A percentile compares a stretch with the other conserved stretches of the same genome.
Conservation (phyloP, 1,140 invertebrate genomes). For the Leptestheria dahalacensis region DNA sequence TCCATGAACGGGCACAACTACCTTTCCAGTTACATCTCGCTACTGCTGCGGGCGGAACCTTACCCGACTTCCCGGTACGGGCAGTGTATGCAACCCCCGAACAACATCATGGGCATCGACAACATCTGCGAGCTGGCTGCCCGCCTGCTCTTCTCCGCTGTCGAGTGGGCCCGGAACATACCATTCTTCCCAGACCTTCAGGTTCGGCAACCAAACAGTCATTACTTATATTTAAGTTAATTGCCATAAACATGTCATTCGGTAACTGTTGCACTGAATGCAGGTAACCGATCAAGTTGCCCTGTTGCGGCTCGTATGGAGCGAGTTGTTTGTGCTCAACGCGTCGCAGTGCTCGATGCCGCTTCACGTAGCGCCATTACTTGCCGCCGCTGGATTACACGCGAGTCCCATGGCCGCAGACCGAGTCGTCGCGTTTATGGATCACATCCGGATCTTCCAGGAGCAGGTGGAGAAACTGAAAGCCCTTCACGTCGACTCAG, state of each 20-base stretch:
- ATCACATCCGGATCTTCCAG: slow-evolving; percentile 92
- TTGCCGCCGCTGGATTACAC: slow-evolving; percentile 85
- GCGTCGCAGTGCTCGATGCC: slow-evolving; percentile 97
- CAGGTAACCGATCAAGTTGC: slow-evolving; percentile 67
- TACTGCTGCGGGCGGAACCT: slow-evolving; percentile 85
- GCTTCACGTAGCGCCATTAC: slow-evolving; percentile 79
- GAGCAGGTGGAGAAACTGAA: slow-evolving; percentile 86
- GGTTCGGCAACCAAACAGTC: slow-evolving; percentile 20
- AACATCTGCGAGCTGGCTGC: slow-evolving; percentile 96
- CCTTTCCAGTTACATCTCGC: slow-evolving; percentile 87
- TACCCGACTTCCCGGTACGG: slow-evolving; percentile 88
- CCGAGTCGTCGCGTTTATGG: slow-evolving; percentile 94
- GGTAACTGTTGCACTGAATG: background rate
- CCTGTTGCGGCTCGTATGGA: slow-evolving; percentile 89
- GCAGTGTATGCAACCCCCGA: slow-evolving; percentile 82
- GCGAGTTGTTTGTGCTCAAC: slow-evolving; percentile 92
- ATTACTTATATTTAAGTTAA: too few relatives aligned
- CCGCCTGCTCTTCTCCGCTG: slow-evolving; percentile 83
- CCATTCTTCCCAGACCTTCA: slow-evolving; percentile 94
- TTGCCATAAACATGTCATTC: too few relatives aligned
- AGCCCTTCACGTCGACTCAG: slow-evolving; percentile 89
- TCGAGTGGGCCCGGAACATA: slow-evolving; percentile 95
- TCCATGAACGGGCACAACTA: slow-evolving; percentile 77
- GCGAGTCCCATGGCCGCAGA: slow-evolving; percentile 93
- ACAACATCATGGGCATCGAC: slow-evolving; percentile 89